Percentiles rank a stretch among this genome's conserved stretches.
Evolutionary conservation across 2,797 vertebrate genomes (phyloP).

Genomic region (Distichodus sexfasciatus): DNA sequence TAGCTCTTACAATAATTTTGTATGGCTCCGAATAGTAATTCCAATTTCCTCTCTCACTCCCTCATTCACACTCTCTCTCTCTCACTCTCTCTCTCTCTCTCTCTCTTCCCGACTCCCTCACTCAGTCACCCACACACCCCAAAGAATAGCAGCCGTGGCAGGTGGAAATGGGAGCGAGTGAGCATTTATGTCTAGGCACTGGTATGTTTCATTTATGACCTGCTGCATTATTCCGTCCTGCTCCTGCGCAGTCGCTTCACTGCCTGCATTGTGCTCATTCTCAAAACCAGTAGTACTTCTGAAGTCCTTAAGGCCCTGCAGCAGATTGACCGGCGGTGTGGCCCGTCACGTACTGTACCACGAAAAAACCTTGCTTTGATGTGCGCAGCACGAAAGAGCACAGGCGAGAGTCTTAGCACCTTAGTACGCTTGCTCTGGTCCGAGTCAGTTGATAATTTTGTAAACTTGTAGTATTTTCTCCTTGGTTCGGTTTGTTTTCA

Average conservation of each 20-base stretch:
- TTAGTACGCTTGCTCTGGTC: neutral
- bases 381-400: constrained; percentile 1
- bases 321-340: neutral
- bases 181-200: neutral
- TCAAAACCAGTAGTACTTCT: neutral
- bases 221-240: constrained; percentile 8
- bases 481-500: no score
- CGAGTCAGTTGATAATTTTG: no score
- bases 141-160: constrained; percentile 2
- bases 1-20: neutral
- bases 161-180: constrained; percentile 10
- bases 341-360: constrained; percentile 1
- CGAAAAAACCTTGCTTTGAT: constrained; percentile 15
- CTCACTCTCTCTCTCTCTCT: neutral
- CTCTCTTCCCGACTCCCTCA: neutral
- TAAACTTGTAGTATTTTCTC: no score
- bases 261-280: neutral
- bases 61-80: neutral
- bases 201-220: constrained; percentile 5
- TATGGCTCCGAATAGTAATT: no score
- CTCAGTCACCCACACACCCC: no score
- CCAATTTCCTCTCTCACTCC: neutral
- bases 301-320: no score
- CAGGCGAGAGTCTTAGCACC: neutral
- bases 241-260: neutral